Evolutionary conservation across 1,140 invertebrate genomes (phyloP), one percentile per base, ranked within the genome.

Genomic region (Drosophila simulans): DNA sequence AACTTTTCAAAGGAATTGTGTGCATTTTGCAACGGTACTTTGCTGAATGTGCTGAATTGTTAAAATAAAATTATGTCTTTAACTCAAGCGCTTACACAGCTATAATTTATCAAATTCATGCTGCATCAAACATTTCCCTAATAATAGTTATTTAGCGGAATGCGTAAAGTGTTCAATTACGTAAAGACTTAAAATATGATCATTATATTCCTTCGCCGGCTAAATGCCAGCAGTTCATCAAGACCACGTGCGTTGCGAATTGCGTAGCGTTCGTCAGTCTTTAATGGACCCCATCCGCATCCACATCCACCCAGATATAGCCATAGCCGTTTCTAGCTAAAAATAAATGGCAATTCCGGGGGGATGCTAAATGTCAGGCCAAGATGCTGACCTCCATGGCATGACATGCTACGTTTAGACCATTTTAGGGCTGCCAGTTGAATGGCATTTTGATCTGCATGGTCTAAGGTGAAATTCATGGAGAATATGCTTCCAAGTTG

Each of bases 211-310:
- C 65, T 55, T 85, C 77, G 69, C 52, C 78, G 46, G 53, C 62
- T 72, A 86, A 86, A 88, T 86, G 82, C 75, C 83, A 83, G 51
- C 59, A 59, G 70, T 73, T 85, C 72, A 85, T 85, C 73, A 80
- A 80, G 74, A 57, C 54, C 80, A 86, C 82, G 83, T 86, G 82
- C 83, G 82, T 83, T 75, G 75, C 82, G 71, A 86, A 86, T 88
- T 82, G 82, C 82, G 82, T 86, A 62, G 54, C 65, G 42, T 25
- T 71, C 39, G 59, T 46, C 55, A 64, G 56, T 54, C 57, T 27
- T 54, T 57, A 59, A 45, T 57, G 76, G 64, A 58, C 34, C 52
- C 22, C 34, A 22, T 34, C 34, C 5, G 5, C 48, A 31, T 31
- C 56, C 7, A 40, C 25, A 34, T 40, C 58, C 11, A 34, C 13